Conservation (phyloP, 2,888 invertebrate genomes). For the Brenthis ino region DNA sequence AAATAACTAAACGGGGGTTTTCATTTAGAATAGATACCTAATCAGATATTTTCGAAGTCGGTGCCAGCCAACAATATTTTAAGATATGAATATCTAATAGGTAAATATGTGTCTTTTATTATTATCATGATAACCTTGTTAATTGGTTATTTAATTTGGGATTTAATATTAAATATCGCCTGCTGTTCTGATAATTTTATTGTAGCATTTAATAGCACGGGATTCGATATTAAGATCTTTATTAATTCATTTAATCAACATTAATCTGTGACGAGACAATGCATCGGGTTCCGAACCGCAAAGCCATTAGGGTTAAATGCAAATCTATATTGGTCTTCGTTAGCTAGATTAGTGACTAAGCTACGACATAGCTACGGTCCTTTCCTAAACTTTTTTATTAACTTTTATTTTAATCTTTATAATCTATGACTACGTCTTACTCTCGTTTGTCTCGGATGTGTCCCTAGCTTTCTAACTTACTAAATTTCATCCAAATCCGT, state of each 20-base stretch:
- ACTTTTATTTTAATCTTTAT: no score
- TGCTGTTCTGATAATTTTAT: conserved; percentile 1
- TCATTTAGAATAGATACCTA: no score
- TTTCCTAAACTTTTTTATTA: no score
- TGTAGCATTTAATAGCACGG: not conserved
- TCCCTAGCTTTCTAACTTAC: no score
- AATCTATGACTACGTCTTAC: no score
- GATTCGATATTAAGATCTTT: conserved; percentile 4
- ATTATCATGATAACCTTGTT: conserved; percentile 9
- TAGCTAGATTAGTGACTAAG: conserved; percentile 3
- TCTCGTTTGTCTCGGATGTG: no score
- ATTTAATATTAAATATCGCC: not conserved
- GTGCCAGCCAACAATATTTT: not conserved
- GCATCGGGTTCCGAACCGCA: conserved; percentile 25
- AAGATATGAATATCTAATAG: not conserved
- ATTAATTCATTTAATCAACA: conserved; percentile 23
- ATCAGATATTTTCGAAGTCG: no score
- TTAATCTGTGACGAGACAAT: conserved; percentile 30
- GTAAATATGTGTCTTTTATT: not conserved
- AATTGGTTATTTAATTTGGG: conserved; percentile 7
- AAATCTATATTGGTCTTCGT: conserved; percentile 19
- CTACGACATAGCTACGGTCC: no score
- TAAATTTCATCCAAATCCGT: no score
- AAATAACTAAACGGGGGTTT: no score
- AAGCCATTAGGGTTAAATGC: conserved; percentile 21